Conservation (phyloP, 2,113 vertebrate genomes). For the Hemichromis elongatus region DNA sequence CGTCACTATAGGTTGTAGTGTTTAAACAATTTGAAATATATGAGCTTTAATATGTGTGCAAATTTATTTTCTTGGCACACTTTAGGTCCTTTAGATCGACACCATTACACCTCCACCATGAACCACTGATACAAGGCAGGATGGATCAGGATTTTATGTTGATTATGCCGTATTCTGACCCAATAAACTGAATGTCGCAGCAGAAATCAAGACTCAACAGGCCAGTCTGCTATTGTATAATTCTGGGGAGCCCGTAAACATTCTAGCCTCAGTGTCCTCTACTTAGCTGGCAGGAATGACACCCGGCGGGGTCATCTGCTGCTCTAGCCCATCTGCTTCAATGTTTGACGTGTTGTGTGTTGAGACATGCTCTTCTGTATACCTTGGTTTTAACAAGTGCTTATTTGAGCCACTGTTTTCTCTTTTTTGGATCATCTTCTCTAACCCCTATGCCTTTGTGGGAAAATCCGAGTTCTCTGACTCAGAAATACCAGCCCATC, state of each 20-base stretch:
- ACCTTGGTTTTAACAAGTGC: not conserved
- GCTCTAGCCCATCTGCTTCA: not conserved
- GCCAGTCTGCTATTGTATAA: not conserved
- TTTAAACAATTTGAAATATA: not conserved
- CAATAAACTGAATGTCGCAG: not conserved
- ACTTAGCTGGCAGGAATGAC: fast-evolving
- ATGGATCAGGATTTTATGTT: not conserved
- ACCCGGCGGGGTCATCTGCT: not conserved
- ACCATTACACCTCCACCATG: not conserved
- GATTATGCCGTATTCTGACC: not conserved
- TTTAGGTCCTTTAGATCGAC: not conserved
- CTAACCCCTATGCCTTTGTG: not conserved
- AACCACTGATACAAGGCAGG: not conserved
- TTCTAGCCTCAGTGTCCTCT: not conserved
- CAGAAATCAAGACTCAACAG: not conserved
- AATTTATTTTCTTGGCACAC: not conserved
- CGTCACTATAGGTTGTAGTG: not conserved
- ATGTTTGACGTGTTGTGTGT: not conserved
- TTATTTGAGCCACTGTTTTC: not conserved
- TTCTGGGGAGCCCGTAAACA: not conserved
- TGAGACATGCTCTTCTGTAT: not conserved
- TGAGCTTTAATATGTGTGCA: not conserved
- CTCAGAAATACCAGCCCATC: too few relatives aligned
- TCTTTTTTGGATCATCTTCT: not conserved
- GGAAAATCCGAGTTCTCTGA: not conserved